These are phyloP conservation scores for Tupiocoris notatus DNA, from an alignment of 2,888 invertebrate species.

Conservation along the genomic window DNA sequence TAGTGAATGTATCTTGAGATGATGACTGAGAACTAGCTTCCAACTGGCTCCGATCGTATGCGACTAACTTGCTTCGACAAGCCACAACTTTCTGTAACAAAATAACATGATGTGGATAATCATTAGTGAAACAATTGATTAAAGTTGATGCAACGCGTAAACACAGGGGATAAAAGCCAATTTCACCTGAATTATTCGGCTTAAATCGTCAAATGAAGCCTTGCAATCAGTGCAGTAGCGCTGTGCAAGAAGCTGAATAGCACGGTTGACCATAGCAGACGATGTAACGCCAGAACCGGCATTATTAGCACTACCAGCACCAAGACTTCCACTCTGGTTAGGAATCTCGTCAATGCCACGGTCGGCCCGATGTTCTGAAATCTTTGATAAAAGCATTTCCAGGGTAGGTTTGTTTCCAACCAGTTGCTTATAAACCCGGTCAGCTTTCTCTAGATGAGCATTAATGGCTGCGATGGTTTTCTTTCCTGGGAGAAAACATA, in stretches of 20 bases:
- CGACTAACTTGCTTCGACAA: slow-evolving; percentile 84
- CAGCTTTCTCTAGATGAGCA: slow-evolving; percentile 87
- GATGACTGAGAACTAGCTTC: slow-evolving; percentile 54
- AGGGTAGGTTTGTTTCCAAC: slow-evolving; percentile 86
- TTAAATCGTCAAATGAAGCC: slow-evolving; percentile 90
- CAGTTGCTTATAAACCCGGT: slow-evolving; percentile 86
- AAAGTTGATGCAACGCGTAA: neutral
- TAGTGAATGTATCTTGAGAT: slow-evolving; percentile 42
- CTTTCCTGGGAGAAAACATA: slow-evolving; percentile 56
- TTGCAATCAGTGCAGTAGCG: slow-evolving; percentile 95
- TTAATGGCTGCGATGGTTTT: slow-evolving; percentile 92
- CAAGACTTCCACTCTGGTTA: slow-evolving; percentile 39
- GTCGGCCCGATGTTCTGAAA: slow-evolving; percentile 81
- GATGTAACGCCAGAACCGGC: slow-evolving; percentile 58
- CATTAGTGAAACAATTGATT: neutral
- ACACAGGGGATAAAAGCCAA: neutral
- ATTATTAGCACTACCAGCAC: slow-evolving; percentile 37
- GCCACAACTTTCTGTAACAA: slow-evolving; percentile 77
- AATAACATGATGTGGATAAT: neutral
- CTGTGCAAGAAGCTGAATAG: slow-evolving; percentile 90
- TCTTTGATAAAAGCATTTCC: slow-evolving; percentile 81
- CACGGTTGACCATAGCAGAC: slow-evolving; percentile 74
- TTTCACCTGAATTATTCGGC: slow-evolving; percentile 60
- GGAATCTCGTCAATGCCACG: slow-evolving; percentile 60
- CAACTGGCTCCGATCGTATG: slow-evolving; percentile 83